Evolutionary conservation across 1,140 invertebrate species (phyloP).

Genomic region (Parapsyche elsis): DNA sequence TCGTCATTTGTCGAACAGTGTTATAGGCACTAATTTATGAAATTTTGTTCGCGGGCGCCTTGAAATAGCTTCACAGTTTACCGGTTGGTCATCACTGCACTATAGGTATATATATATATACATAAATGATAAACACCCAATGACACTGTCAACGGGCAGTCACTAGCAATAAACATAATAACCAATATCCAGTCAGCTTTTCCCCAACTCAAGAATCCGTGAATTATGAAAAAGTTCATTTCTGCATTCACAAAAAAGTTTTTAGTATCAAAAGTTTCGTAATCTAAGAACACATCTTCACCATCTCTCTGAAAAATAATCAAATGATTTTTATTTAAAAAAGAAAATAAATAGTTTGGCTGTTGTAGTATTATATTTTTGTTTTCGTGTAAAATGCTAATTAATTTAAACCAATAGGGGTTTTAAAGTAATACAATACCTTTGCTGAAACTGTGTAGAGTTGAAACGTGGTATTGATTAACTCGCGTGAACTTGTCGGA

Average conservation of each 20-base stretch:
- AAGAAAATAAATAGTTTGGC: conserved; percentile 24
- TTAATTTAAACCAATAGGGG: too few species aligned
- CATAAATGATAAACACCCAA: too few species aligned
- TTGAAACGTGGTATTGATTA: conserved; percentile 47
- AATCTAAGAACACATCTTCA: conserved; percentile 43
- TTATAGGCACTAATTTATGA: too few species aligned
- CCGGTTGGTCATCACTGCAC: too few species aligned
- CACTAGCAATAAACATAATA: neutral
- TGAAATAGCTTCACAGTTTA: too few species aligned
- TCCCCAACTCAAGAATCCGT: conserved; percentile 50
- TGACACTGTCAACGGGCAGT: too few species aligned
- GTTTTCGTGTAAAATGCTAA: neutral
- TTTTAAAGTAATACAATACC: conserved; percentile 13
- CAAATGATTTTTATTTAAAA: too few species aligned
- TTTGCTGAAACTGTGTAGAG: conserved; percentile 36
- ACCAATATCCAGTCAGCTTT: conserved; percentile 51
- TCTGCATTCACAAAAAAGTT: conserved; percentile 39
- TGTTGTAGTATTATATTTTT: too few species aligned
- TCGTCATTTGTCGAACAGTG: too few species aligned
- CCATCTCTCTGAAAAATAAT: conserved; percentile 43
- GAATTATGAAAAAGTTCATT: conserved; percentile 43
- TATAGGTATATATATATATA: too few species aligned
- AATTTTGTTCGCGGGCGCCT: too few species aligned
- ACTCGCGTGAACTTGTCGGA: conserved; percentile 30
- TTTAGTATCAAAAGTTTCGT: conserved; percentile 41